These are phyloP conservation scores for Salvelinus alpinus DNA, from an alignment of 2,113 vertebrate genomes.

Conservation along the genomic window DNA sequence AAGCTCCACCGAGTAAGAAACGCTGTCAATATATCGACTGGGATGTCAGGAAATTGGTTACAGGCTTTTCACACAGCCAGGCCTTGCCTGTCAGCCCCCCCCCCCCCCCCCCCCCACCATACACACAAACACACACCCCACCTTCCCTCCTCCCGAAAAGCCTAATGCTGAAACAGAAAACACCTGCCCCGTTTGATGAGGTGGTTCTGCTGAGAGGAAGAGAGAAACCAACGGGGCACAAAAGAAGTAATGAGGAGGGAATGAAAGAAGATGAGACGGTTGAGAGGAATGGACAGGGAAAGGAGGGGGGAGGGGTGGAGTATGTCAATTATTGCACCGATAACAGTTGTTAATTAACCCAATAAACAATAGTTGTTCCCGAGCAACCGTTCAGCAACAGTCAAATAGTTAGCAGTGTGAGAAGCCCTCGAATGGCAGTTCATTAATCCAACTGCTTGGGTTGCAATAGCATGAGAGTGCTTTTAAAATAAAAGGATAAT, in stretches of 20 bases:
- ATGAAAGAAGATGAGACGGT: slow-evolving; percentile 50
- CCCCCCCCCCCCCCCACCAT: slow-evolving; percentile 8
- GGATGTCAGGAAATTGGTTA: slow-evolving; percentile 73
- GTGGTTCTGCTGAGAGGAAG: slow-evolving; percentile 60
- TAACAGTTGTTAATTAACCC: slow-evolving; percentile 69
- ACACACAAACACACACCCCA: neutral
- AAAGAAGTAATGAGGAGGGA: slow-evolving; percentile 63
- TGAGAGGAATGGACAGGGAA: slow-evolving; percentile 32
- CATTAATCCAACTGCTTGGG: neutral
- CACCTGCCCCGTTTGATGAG: slow-evolving; percentile 62
- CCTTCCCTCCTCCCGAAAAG: slow-evolving; percentile 47
- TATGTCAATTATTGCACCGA: slow-evolving; percentile 66
- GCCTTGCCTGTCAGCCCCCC: slow-evolving; percentile 39
- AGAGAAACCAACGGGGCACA: slow-evolving; percentile 61
- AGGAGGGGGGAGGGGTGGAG: slow-evolving; percentile 3
- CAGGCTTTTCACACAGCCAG: slow-evolving; percentile 57
- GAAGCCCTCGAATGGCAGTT: neutral
- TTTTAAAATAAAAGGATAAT: too few species aligned
- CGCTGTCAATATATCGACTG: slow-evolving; percentile 76
- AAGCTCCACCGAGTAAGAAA: slow-evolving; percentile 67
- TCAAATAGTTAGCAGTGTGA: neutral
- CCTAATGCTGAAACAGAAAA: slow-evolving; percentile 68
- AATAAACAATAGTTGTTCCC: slow-evolving; percentile 60
- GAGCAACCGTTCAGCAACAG: slow-evolving; percentile 32
- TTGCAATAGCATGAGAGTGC: neutral